These are phyloP conservation scores for Glyphotaelius pellucidus DNA, from an alignment of 2,888 invertebrate species.

Conservation along the genomic window DNA sequence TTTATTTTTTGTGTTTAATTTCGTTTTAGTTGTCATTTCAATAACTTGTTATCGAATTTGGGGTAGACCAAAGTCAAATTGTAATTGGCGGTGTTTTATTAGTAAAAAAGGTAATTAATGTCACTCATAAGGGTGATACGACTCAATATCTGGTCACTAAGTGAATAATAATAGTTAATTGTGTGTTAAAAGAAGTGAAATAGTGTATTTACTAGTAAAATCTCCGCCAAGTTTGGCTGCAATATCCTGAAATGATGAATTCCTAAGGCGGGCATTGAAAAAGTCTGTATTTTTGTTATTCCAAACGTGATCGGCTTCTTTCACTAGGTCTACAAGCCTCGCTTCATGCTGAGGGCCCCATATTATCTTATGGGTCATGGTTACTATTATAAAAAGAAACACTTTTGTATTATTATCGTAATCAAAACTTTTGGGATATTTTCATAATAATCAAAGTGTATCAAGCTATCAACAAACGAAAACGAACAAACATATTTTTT, in stretches of 20 bases:
- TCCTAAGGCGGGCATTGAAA: slow-evolving; percentile 48
- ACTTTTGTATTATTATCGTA: neutral
- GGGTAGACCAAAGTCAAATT: neutral
- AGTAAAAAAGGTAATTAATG: neutral
- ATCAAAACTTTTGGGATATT: neutral
- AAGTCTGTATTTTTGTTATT: slow-evolving; percentile 55
- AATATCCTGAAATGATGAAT: slow-evolving; percentile 50
- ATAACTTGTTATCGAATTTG: neutral
- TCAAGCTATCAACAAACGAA: neutral
- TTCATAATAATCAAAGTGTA: neutral
- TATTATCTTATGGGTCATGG: slow-evolving; percentile 58
- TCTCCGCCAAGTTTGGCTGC: slow-evolving; percentile 50
- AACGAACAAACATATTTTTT: neutral
- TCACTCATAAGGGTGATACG: neutral
- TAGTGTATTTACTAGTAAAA: slow-evolving; percentile 49
- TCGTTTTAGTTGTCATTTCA: neutral
- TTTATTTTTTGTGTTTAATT: neutral
- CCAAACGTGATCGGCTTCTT: slow-evolving; percentile 55
- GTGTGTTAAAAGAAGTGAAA: neutral
- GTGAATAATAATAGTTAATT: neutral
- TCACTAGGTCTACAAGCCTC: slow-evolving; percentile 57
- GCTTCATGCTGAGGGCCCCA: slow-evolving; percentile 57
- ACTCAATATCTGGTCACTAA: no score
- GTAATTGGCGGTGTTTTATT: neutral
- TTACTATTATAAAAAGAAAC: neutral